phyloP scores from a whole-genome alignment of 2,888 invertebrate species.

The Diplazon laetatorius region DNA sequence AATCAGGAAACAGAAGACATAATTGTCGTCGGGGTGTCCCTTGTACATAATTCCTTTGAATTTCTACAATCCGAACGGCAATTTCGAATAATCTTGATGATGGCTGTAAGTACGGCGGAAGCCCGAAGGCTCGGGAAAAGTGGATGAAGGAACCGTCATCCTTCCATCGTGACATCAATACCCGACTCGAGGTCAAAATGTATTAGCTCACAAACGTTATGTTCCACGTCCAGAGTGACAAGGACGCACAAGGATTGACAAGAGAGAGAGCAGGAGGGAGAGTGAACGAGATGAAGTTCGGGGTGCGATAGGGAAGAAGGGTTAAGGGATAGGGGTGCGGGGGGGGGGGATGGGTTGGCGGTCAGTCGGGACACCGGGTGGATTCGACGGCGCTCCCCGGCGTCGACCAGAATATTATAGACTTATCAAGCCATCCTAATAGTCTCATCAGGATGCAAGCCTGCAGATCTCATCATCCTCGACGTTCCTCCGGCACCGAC shows the following conservation, averaged over 20 bases:
- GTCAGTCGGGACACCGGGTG: conserved; percentile 73
- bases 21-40: no score
- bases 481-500: conserved; percentile 70
- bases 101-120: conserved; percentile 47
- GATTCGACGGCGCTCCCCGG: conserved; percentile 73
- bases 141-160: conserved; percentile 70
- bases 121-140: conserved; percentile 74
- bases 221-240: conserved; percentile 57
- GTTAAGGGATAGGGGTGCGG: conserved; percentile 56
- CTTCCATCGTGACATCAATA: conserved; percentile 73
- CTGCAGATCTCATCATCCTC: conserved; percentile 81
- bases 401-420: conserved; percentile 80
- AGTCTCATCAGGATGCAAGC: conserved; percentile 82
- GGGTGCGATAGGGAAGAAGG: conserved; percentile 57
- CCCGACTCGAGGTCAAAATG: conserved; percentile 68
- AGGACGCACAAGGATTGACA: not conserved
- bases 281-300: conserved; percentile 42
- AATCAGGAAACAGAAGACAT: no score
- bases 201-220: conserved; percentile 40
- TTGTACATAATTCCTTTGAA: no score
- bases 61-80: no score
- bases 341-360: no score
- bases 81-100: not conserved
- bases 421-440: conserved; percentile 82
- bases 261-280: no score